phyloP scores from a whole-genome alignment of 1,140 invertebrate species.

The Caenorhabditis latens region DNA sequence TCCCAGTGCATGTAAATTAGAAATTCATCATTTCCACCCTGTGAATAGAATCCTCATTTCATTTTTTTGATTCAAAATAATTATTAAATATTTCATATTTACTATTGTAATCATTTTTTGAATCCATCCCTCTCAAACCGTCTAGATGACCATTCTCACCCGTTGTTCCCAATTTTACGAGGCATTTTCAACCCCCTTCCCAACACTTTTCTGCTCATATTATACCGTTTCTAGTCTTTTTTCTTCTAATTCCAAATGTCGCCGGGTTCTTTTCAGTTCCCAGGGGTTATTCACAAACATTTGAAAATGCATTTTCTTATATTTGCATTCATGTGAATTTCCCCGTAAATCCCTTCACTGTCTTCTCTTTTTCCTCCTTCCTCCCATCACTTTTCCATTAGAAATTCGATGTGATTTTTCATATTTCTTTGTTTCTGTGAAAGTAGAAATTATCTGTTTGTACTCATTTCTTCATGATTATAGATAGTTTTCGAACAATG shows the following conservation, averaged over 20 bases:
- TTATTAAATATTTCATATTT: background rate
- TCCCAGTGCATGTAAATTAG: constrained; percentile 43
- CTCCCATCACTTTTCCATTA: constrained; percentile 24
- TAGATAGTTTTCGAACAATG: background rate
- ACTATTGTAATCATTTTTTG: constrained; percentile 10
- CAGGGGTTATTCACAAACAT: background rate
- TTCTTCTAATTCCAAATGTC: background rate
- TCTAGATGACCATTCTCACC: constrained; percentile 19
- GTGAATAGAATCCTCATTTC: background rate
- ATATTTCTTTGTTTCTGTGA: background rate
- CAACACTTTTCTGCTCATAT: background rate
- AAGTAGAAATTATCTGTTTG: background rate
- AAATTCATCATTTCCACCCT: background rate
- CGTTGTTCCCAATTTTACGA: background rate
- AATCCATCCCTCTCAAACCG: background rate
- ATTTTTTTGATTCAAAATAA: background rate
- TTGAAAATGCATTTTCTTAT: background rate
- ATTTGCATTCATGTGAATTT: background rate
- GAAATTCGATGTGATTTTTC: constrained; percentile 28
- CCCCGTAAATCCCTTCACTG: background rate
- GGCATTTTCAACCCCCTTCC: background rate
- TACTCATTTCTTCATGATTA: background rate
- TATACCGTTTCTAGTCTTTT: constrained; percentile 9
- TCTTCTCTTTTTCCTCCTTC: background rate
- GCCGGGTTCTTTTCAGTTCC: constrained; percentile 2